Base-by-base conservation (phyloP, 2,113 vertebrate genomes). In the Eulemur rufifrons region DNA sequence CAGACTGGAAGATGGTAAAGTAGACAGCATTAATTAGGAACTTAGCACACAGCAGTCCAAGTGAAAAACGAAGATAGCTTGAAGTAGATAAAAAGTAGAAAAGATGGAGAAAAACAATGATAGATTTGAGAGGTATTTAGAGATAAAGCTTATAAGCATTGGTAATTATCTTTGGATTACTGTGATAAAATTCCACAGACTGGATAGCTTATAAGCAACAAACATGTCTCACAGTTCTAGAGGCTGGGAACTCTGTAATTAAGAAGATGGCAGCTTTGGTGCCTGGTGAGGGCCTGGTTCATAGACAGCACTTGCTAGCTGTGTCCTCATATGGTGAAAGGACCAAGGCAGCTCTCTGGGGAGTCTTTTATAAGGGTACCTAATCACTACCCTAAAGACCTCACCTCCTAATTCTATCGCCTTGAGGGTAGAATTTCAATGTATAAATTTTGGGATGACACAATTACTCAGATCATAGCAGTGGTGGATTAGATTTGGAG, bases 41-140 rank as follows among this genome's bases (percentile, higher is more conserved):
- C 7, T 2, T 63, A 45, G 3, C 27, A 0, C 2, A 39, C 2
- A 39, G 34, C 1, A 8, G 7, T 27, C 29, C 18, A 82, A n/a
- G 37, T 69, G 6, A 61, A 32, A 86, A 90, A 71, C 56, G 14
- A 63, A 63, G 17, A 25, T 25, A 27, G 11, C 10, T 69, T 56
- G 14, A 77, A 66, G 6, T 50, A 85, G 5, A 66, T 11, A 50
- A 78, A 47, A 34, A 8, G 56, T 61, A 39, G 25, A 68, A 59
- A 85, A 47, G 13, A 34, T 14, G 3, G 7, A 32, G 37, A 23
- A 29, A 86, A 64, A 63, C 64, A 47, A 37, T 15, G 32, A 54
- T 71, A 34, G 42, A 71, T 66, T 18, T 45, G 17, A 86, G 59
- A 71, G 20, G 12, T 5, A 29, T 21, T 77, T 71, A 45, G 13